Evolutionary conservation across 2,888 invertebrate species (phyloP), one percentile per base, ranked within the genome.

Genomic region (Hemistola chrysoprasaria): DNA sequence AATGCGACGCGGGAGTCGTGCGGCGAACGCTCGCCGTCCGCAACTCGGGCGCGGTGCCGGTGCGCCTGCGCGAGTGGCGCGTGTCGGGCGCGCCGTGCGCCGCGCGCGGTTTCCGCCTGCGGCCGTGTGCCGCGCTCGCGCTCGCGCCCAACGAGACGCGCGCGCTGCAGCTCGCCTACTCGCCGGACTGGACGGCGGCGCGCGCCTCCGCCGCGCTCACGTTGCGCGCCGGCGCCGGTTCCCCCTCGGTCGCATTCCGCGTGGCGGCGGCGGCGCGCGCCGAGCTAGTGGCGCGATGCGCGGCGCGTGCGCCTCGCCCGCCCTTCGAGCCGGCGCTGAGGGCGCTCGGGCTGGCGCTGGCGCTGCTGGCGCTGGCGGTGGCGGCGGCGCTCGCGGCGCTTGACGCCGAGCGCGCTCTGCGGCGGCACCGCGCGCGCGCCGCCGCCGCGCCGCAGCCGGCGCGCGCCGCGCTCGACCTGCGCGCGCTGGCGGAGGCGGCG

Each of bases 11-110:
- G 20, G 94, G 3, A 45, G 5, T 91, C 93, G 97, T 81, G 65
- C 61, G 23, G 96, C 66, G 69, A 58, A 47, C 57, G 25, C 36
- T 70, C 41, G 0, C 47, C 93, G 6, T 66, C 10, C 92, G 94
- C 57, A 99, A 99, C 87, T 94, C 95, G n/a, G 98, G 98, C 1
- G 95, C 95, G 67, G 91, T 98, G 54, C 92, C 95, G n/a, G 92
- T 98, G 62, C 91, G 91, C 53, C 92, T 97, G 50, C 73, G 72
- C 55, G 76, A 59, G 33, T 83, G 79, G 82, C 62, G 70, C 47
- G 54, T 82, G 49, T 73, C 66, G 39, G 78, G 72, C 47, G 56
- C 40, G 50, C 55, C 71, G 28, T 84, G 85, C 71, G 59, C 50
- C 56, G 80, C 71, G 58, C 75, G 82, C 56, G 83, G 81, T 51